Evolutionary conservation across 2,113 vertebrate genomes (phyloP), one percentile per base, ranked within the genome.

Genomic region (Mesocricetus auratus): DNA sequence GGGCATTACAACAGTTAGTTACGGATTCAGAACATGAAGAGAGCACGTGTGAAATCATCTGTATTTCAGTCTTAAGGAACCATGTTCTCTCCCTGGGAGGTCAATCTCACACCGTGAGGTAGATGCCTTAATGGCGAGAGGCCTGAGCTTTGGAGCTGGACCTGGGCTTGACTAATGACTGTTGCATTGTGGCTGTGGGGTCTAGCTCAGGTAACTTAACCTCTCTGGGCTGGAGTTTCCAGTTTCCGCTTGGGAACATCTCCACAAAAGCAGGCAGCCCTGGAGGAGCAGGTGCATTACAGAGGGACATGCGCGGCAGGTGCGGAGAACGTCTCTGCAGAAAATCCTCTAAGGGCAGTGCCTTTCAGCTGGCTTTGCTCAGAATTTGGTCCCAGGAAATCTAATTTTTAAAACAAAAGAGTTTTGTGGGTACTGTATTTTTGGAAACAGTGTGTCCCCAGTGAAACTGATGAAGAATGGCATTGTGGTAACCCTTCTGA

Each of bases 331-430:
- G 74, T 96, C 45, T 74, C 77, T 89, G 22, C n/a, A 60, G 68
- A 21, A 45, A 75, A 60, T 1, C 36, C 26, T 81, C 50, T 87
- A 50, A 79, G 33, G 78, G 92, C 62, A 93, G 33, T 17, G 47
- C 90, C 29, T 89, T 88, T 17, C 17, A 66, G 71, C 39, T 24
- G 74, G 0, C 91, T 77, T 89, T 90, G 19, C 66, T 95, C 21
- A 79, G 42, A 85, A 47, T 79, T 45, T 64, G 91, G 50, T 56
- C 29, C 36, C 12, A 74, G 85, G 66, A 92, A 91, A 83, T 71
- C 87, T 82, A 95, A 96, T 86, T 93, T 56, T 36, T 93, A 79
- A 88, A 91, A 50, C 11, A 71, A 75, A 95, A 74, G 53, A 47
- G n/a, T 69, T 88, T 81, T 86, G 24, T 47, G 36, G 62, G 42